phyloP scores from a whole-genome alignment of 2,888 invertebrate species.

The Syrista parreyssii region DNA sequence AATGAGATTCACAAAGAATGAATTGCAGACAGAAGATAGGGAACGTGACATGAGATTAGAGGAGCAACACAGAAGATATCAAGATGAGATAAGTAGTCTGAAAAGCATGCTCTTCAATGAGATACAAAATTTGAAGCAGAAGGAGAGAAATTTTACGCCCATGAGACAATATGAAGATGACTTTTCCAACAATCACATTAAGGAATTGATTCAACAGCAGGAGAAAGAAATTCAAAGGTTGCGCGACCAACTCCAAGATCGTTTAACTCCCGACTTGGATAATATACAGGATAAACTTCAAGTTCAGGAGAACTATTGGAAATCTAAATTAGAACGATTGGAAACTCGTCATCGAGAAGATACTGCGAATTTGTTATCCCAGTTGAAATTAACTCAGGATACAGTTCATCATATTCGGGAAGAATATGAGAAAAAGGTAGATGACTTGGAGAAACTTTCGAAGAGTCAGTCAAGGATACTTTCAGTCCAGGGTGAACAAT shows the following conservation, averaged over 20 bases:
- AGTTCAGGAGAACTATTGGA: slow-evolving; percentile 59
- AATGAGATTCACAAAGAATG: slow-evolving; percentile 51
- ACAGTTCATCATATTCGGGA: slow-evolving; percentile 44
- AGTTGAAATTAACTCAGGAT: slow-evolving; percentile 53
- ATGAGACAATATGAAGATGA: slow-evolving; percentile 49
- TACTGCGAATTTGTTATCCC: slow-evolving; percentile 51
- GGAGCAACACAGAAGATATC: slow-evolving; percentile 48
- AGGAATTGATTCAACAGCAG: slow-evolving; percentile 68
- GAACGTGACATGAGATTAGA: slow-evolving; percentile 65
- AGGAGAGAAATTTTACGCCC: slow-evolving; percentile 26
- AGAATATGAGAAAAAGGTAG: slow-evolving; percentile 55
- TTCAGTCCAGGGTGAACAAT: slow-evolving; percentile 46
- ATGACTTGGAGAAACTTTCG: slow-evolving; percentile 49
- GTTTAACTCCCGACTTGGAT: slow-evolving; percentile 58
- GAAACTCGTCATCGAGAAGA: slow-evolving; percentile 55
- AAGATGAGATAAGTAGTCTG: slow-evolving; percentile 52
- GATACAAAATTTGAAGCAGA: slow-evolving; percentile 51
- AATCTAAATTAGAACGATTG: slow-evolving; percentile 53
- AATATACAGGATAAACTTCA: slow-evolving; percentile 48
- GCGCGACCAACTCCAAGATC: slow-evolving; percentile 67
- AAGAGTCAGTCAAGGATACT: slow-evolving; percentile 47
- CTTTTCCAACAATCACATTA: slow-evolving; percentile 64
- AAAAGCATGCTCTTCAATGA: slow-evolving; percentile 55
- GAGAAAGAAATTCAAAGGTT: slow-evolving; percentile 68
- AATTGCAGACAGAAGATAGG: slow-evolving; percentile 55